Percentiles rank a stretch among this genome's conserved stretches.
Conservation (phyloP, 1,140 invertebrate species). For the Bacillus rossius region DNA sequence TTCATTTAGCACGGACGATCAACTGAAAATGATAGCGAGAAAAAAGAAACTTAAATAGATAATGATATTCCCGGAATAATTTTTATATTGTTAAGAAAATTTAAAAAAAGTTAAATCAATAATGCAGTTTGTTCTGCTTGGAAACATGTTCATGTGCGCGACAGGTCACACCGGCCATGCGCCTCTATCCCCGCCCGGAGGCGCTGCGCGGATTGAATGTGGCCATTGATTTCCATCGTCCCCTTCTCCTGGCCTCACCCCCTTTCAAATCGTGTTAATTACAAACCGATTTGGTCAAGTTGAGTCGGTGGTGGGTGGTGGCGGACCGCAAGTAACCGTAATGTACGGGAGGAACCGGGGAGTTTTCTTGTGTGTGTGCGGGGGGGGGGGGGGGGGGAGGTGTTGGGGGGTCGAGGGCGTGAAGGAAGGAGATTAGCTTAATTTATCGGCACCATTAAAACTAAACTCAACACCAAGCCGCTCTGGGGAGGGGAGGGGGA, state of each 20-base stretch:
- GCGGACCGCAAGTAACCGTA: slow-evolving; percentile 5
- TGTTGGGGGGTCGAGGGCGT: slow-evolving; percentile 6
- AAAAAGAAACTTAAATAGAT: too few relatives aligned
- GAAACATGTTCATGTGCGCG: too few relatives aligned
- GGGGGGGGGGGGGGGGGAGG: slow-evolving; percentile 5
- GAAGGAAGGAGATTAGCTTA: slow-evolving; percentile 13
- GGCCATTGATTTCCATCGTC: slow-evolving; percentile 17
- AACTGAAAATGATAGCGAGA: too few relatives aligned
- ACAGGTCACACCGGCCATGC: too few relatives aligned
- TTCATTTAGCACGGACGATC: too few relatives aligned
- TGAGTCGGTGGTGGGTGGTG: slow-evolving; percentile 6
- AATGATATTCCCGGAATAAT: too few relatives aligned
- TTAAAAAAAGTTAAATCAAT: too few relatives aligned
- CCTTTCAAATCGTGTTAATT: slow-evolving; percentile 14
- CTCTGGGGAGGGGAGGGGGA: slow-evolving; percentile 1
- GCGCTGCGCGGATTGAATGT: slow-evolving; percentile 14
- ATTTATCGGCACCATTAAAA: slow-evolving; percentile 21
- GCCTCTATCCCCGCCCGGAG: neutral
- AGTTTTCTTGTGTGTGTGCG: slow-evolving; percentile 8
- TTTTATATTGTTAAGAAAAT: too few relatives aligned
- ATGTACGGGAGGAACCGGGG: slow-evolving; percentile 1
- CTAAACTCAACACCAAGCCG: slow-evolving; percentile 15
- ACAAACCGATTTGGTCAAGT: slow-evolving; percentile 23
- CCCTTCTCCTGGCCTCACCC: neutral
- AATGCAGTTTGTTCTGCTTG: too few relatives aligned